Base-by-base conservation (phyloP, 1,140 invertebrate genomes). In the Sitophilus oryzae region DNA sequence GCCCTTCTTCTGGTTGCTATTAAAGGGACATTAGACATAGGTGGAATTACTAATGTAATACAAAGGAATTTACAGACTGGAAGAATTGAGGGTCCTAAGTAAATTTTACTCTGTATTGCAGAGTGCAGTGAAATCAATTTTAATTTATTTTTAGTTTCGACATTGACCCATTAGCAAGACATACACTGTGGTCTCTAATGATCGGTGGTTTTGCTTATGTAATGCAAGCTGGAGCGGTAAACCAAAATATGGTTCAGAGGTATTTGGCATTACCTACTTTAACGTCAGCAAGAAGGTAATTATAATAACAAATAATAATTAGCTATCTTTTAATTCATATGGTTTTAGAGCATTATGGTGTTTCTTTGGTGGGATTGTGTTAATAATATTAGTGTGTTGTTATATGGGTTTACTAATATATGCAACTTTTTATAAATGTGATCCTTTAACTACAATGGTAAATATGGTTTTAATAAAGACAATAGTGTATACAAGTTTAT, bases 391-490 rank as follows among this genome's bases (percentile, higher is more conserved):
- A 11, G 70, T 82, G 14, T 86, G 84, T 58, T 78, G 79, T 14
- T 93, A 86, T 67, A 81, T 82, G 53, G 92, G 92, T 25, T 68
- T 95, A 34, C 72, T 93, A 10, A 84, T 93, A 18, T 93, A 84
- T 66, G 90, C 89, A 9, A 83, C 83, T 53, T 94, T 92, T 68
- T 71, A 85, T 53, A 79, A 86, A 56, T 95, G 91, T 66, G 91
- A 96, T 77, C 91, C 91, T 6, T 69, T 93, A 23, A 82, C 82
- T 37, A 84, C 84, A 4, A 79, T 82, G 76, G 81, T 86, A 74
- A 54, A 41, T 8, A 2, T 44, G 23, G 19, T 11, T 34, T 11
- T 6, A 34, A 6, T 34, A 34, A 6, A 8, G 38, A 8, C 18
- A 41, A 41, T 8, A 8, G 15, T 18, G 2, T 25, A 20, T 10